These are phyloP conservation scores for Rhineura floridana DNA, from an alignment of 2,113 vertebrate species.

Conservation along the genomic window DNA sequence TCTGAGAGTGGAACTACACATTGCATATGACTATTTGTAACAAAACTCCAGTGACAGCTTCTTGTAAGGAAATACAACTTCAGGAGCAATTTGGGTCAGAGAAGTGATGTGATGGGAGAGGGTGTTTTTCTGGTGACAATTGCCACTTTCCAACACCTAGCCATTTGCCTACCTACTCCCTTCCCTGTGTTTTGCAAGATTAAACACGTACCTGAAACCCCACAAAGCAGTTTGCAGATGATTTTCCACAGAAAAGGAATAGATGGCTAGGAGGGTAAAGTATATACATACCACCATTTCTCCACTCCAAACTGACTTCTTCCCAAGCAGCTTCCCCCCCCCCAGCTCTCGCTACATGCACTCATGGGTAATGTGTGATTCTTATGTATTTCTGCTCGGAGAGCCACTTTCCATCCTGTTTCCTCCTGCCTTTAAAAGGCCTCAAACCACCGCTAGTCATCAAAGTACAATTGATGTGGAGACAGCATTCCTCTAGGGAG, in stretches of 20 bases:
- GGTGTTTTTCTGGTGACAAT: neutral
- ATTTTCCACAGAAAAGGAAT: neutral
- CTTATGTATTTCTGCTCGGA: neutral
- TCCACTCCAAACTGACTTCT: neutral
- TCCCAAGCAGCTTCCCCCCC: neutral
- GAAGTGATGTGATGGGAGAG: neutral
- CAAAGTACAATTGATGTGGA: slow-evolving; percentile 1
- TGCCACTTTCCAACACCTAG: neutral
- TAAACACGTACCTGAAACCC: neutral
- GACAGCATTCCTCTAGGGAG: neutral
- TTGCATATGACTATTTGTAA: neutral
- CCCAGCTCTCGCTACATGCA: neutral
- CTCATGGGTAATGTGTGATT: neutral
- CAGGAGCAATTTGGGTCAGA: neutral
- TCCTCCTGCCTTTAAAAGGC: slow-evolving; percentile 24
- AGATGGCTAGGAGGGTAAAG: neutral
- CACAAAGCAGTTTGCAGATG: neutral
- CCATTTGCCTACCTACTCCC: neutral
- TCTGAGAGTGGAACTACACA: neutral
- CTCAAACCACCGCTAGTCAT: neutral
- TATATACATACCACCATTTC: neutral
- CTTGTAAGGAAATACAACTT: neutral
- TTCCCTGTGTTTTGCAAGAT: neutral
- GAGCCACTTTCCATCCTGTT: neutral
- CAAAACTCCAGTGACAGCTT: neutral